Evolutionary conservation across 2,888 invertebrate species (phyloP).

Genomic region (Pogonocherus hispidulus): DNA sequence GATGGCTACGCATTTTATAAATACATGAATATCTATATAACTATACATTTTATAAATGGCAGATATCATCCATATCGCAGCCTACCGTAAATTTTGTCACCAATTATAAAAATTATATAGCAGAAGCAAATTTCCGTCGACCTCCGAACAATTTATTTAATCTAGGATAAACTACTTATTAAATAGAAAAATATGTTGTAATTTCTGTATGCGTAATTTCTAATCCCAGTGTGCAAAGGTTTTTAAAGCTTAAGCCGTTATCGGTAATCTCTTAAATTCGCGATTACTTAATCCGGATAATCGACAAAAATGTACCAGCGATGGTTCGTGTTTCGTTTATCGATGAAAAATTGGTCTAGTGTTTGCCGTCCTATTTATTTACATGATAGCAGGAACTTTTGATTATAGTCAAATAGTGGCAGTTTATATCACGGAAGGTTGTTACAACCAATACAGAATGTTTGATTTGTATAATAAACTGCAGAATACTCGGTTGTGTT

Average conservation of each 20-base stretch:
- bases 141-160: slow-evolving; percentile 18
- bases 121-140: neutral
- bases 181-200: slow-evolving; percentile 27
- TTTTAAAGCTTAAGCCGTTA: slow-evolving; percentile 22
- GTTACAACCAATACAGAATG: slow-evolving; percentile 45
- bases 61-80: neutral
- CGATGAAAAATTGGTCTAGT: slow-evolving; percentile 10
- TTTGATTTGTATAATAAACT: slow-evolving; percentile 47
- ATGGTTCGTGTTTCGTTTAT: slow-evolving; percentile 22
- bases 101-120: neutral
- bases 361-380: slow-evolving; percentile 40
- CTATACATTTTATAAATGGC: neutral
- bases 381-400: slow-evolving; percentile 56
- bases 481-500: slow-evolving; percentile 8
- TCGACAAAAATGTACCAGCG: slow-evolving; percentile 1
- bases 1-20: no score
- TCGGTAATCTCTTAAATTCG: slow-evolving; percentile 18
- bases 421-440: slow-evolving; percentile 47
- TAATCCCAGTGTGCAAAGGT: slow-evolving; percentile 10
- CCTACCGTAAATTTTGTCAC: neutral
- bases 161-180: slow-evolving; percentile 25
- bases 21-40: neutral
- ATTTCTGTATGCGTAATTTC: slow-evolving; percentile 22
- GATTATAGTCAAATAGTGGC: slow-evolving; percentile 49
- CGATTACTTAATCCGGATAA: slow-evolving; percentile 1